Evolutionary conservation across 2,888 invertebrate species (phyloP).

Genomic region (Anoncus sp.): DNA sequence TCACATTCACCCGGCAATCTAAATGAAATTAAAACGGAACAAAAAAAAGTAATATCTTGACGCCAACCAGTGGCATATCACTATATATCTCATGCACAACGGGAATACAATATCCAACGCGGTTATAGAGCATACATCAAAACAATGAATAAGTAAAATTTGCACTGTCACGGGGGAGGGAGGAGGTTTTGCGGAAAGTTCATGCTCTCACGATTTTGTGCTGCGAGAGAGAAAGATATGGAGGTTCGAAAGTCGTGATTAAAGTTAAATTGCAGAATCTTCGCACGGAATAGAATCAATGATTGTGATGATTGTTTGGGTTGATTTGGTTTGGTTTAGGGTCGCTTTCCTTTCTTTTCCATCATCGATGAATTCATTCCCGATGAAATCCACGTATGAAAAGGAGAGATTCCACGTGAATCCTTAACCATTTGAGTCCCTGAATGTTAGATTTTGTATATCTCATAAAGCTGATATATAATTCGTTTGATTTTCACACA

Average conservation of each 20-base stretch:
- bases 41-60: neutral
- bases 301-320: neutral
- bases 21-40: slow-evolving; percentile 46
- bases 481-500: slow-evolving; percentile 55
- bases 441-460: no score
- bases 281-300: neutral
- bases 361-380: no score
- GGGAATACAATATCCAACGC: slow-evolving; percentile 10
- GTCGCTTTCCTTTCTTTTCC: no score
- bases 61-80: slow-evolving; percentile 4
- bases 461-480: no score
- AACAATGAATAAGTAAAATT: slow-evolving; percentile 27
- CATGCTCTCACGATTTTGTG: slow-evolving; percentile 17
- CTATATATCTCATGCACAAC: slow-evolving; percentile 13
- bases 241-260: slow-evolving; percentile 36
- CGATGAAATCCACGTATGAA: no score
- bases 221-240: slow-evolving; percentile 14
- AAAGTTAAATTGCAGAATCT: neutral
- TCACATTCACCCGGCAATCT: slow-evolving; percentile 50
- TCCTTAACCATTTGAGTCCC: no score
- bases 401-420: no score
- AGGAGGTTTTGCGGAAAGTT: slow-evolving; percentile 33
- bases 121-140: neutral
- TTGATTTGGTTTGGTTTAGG: no score
- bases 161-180: no score